A percentile compares a stretch with the other conserved stretches of the same genome.
Conservation (phyloP, 2,113 vertebrate species). For the Myiozetetes cayanensis region DNA sequence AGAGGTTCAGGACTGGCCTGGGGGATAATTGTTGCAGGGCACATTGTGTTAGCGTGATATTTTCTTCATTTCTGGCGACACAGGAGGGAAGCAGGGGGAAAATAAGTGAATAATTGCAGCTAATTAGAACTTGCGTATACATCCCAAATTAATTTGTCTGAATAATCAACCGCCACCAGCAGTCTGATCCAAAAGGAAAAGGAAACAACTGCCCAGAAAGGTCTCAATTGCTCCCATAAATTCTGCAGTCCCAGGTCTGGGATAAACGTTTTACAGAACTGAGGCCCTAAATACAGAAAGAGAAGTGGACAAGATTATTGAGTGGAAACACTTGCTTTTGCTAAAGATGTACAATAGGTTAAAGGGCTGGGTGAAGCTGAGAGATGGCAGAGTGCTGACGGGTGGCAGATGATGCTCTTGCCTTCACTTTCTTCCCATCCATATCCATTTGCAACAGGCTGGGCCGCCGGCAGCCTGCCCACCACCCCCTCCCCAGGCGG, state of each 20-base stretch:
- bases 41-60: not conserved
- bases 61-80: not conserved
- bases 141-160: slow-evolving; percentile 35
- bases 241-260: not conserved
- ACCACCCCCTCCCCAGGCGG: not conserved
- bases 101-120: slow-evolving; percentile 27
- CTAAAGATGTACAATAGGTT: not conserved
- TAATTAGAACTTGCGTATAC: not conserved
- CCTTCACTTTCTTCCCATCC: not conserved
- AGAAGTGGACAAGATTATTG: not conserved
- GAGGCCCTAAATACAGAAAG: not conserved
- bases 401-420: not conserved
- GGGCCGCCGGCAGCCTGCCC: not conserved
- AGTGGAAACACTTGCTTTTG: not conserved
- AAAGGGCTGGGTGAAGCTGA: not conserved
- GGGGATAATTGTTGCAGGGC: not conserved
- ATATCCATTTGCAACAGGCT: fast-evolving
- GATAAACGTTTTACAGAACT: not conserved
- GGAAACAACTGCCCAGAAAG: not conserved
- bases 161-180: slow-evolving; percentile 31
- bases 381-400: not conserved
- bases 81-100: not conserved
- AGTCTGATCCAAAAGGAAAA: not conserved
- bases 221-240: not conserved
- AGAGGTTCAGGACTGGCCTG: not conserved